These are phyloP conservation scores for Cryptophagus acutangulus DNA, from an alignment of 2,888 invertebrate genomes.

Conservation along the genomic window DNA sequence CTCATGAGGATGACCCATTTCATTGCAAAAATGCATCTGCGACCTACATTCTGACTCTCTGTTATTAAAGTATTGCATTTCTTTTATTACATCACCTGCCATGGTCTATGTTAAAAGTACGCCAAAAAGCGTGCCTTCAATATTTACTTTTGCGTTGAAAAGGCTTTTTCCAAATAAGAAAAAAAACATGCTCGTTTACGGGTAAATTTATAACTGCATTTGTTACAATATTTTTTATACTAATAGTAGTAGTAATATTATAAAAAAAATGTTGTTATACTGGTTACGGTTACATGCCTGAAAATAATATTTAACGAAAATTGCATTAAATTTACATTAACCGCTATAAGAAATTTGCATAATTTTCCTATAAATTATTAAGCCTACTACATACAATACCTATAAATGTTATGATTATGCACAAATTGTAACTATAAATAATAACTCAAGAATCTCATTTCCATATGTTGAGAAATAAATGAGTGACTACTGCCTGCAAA, in stretches of 20 bases:
- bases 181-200: neutral
- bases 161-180: neutral
- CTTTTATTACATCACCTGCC: constrained; percentile 24
- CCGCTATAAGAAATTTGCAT: constrained; percentile 21
- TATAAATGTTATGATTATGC: constrained; percentile 29
- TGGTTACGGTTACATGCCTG: neutral
- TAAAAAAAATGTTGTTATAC: neutral
- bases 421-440: constrained; percentile 25
- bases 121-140: constrained; percentile 24
- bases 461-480: constrained; percentile 19
- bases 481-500: constrained; percentile 6
- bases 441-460: constrained; percentile 22
- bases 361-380: constrained; percentile 25
- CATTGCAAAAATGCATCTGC: constrained; percentile 27
- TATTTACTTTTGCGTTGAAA: constrained; percentile 5
- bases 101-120: constrained; percentile 20
- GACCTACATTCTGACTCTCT: constrained; percentile 20
- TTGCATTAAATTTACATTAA: constrained; percentile 22
- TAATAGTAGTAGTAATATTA: neutral
- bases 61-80: constrained; percentile 28
- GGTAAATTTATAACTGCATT: neutral
- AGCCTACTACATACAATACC: constrained; percentile 21
- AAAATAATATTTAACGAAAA: constrained; percentile 16
- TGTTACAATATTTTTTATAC: neutral
- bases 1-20: constrained; percentile 2